Evolutionary conservation across 1,140 invertebrate genomes (phyloP).

Genomic region (Zaprionus africanus): DNA sequence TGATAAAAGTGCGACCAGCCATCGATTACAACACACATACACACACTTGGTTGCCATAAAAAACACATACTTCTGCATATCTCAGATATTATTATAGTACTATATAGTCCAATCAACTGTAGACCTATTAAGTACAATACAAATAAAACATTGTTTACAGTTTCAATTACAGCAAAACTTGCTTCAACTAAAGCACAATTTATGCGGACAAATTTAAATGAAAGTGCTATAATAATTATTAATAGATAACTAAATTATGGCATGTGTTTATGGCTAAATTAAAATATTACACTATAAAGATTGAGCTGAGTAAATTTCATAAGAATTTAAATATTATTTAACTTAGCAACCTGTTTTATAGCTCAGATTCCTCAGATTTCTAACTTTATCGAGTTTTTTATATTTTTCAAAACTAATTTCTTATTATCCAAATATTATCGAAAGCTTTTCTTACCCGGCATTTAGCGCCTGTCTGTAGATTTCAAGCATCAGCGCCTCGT

Average conservation of each 20-base stretch:
- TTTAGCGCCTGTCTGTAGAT: conserved; percentile 84
- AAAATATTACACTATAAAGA: background rate
- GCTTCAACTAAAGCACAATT: background rate
- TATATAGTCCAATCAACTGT: background rate
- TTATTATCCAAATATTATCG: background rate
- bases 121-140: background rate
- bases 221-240: background rate
- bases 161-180: background rate
- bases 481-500: conserved; percentile 84
- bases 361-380: rapidly evolving
- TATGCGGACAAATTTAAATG: background rate
- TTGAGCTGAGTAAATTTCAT: background rate
- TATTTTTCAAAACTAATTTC: background rate
- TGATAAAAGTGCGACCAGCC: background rate
- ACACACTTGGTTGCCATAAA: background rate
- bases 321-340: background rate
- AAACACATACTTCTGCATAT: background rate
- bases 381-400: background rate
- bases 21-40: background rate
- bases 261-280: background rate
- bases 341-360: too few relatives aligned
- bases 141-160: background rate
- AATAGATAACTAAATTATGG: background rate
- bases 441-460: conserved; percentile 76
- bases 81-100: background rate